These are phyloP conservation scores for Torymus texanus DNA, from an alignment of 2,888 invertebrate genomes.

Conservation along the genomic window DNA sequence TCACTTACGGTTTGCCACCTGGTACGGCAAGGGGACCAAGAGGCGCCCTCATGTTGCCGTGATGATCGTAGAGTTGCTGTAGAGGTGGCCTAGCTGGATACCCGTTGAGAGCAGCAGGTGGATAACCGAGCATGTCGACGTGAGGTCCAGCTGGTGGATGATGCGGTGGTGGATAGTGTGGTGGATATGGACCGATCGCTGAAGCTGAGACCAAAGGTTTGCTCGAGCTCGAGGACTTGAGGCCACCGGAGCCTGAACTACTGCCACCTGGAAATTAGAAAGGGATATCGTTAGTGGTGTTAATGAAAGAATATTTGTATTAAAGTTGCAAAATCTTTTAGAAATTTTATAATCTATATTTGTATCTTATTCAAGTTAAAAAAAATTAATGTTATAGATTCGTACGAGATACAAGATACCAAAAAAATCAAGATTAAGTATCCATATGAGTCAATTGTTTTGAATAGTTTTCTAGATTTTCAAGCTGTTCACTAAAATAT, in stretches of 20 bases:
- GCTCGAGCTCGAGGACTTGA: conserved; percentile 77
- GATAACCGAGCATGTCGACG: conserved; percentile 75
- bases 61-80: conserved; percentile 82
- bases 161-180: conserved; percentile 74
- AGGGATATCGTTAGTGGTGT: too few relatives aligned
- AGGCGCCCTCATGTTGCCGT: conserved; percentile 82
- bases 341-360: too few relatives aligned
- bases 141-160: conserved; percentile 74
- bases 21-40: conserved; percentile 82
- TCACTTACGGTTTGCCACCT: conserved; percentile 90
- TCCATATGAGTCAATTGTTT: too few relatives aligned
- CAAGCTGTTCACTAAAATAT: too few relatives aligned
- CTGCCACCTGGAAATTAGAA: conserved; percentile 74
- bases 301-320: too few relatives aligned
- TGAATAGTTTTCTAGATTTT: too few relatives aligned
- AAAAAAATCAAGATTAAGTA: too few relatives aligned
- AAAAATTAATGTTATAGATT: too few relatives aligned
- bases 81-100: conserved; percentile 81
- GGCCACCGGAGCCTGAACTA: conserved; percentile 75
- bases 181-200: conserved; percentile 73
- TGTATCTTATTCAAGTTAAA: too few relatives aligned
- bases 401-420: too few relatives aligned
- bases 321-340: too few relatives aligned
- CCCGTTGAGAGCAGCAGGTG: conserved; percentile 80
- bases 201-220: conserved; percentile 74